A percentile compares a stretch with the other conserved stretches of the same genome.
These are phyloP conservation scores for Scophthalmus maximus DNA, from an alignment of 2,113 vertebrate genomes.

Conservation along the genomic window DNA sequence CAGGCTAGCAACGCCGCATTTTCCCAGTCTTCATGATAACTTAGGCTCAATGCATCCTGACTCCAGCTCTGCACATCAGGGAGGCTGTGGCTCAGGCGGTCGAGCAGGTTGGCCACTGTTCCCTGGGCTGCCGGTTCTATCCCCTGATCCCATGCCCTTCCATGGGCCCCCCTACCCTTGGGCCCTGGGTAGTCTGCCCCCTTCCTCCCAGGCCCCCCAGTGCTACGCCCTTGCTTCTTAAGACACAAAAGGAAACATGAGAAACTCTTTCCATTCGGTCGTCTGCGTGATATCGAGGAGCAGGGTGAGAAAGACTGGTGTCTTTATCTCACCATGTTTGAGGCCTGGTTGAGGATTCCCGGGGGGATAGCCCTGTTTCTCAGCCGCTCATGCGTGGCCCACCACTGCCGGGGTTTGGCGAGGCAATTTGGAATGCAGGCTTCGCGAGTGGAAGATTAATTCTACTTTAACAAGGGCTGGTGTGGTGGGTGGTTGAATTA, in stretches of 20 bases:
- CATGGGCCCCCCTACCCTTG: no score
- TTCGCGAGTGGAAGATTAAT: background rate
- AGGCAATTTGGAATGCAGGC: background rate
- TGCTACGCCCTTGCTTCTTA: no score
- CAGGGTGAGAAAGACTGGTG: background rate
- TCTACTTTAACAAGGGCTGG: constrained; percentile 17
- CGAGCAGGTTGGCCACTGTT: no score
- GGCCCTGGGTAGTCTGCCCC: no score
- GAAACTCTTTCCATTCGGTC: background rate
- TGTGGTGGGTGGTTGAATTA: constrained; percentile 15
- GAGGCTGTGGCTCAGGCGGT: no score
- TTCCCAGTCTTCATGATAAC: no score
- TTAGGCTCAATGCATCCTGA: no score
- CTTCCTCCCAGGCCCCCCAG: no score
- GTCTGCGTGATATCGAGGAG: background rate
- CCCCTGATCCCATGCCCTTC: no score
- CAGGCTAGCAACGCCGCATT: no score
- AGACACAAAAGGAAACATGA: background rate
- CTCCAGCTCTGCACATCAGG: no score
- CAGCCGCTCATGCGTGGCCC: background rate
- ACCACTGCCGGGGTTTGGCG: background rate
- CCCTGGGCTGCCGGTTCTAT: no score
- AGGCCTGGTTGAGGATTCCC: background rate
- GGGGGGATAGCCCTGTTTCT: background rate
- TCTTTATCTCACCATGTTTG: background rate